Evolutionary conservation across 2,888 invertebrate species (phyloP), one percentile per base, ranked within the genome.

Genomic region (Notodromas monacha): DNA sequence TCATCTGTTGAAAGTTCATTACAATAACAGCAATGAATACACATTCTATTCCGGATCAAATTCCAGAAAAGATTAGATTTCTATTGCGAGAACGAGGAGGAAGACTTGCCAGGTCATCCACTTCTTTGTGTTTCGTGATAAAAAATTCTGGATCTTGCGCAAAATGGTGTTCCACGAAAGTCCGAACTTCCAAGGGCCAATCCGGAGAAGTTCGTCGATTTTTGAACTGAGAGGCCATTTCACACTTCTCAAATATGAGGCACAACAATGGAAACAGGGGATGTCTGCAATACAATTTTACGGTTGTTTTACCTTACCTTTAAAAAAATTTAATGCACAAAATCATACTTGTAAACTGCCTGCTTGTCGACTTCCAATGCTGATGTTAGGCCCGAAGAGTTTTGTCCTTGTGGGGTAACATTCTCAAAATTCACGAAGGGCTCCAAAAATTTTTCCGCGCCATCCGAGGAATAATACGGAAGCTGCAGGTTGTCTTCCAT

Each of bases 241-340:
- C 89, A 58, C 89, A 89, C 56, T 86, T 65, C 58, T 89, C 84
- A 49, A 89, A 68, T 13, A 89, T 62, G 33, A 84, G 56, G 33
- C 81, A 79, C 49, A 81, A 55, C 26, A 89, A 57, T 2, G 86
- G 86, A 50, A 84, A 89, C 14, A 89, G 56, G 3, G 86, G 86
- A 53, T 89, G 86, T 47, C 79, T 79, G 56, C 30, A 49, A 34
- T 47, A 43, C 35, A 39, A 34, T 32, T 30, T n/a, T n/a, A n/a
- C n/a, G n/a, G n/a, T n/a, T n/a, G n/a, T n/a, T n/a, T n/a, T n/a
- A n/a, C n/a, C n/a, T n/a, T n/a, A n/a, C n/a, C n/a, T n/a, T n/a
- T n/a, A n/a, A n/a, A n/a, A n/a, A n/a, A n/a, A n/a, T n/a, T n/a
- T n/a, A n/a, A n/a, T n/a, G n/a, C n/a, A n/a, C 8, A n/a, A 21